Evolutionary conservation across 2,797 vertebrate species (phyloP).

Genomic region (Ispidina picta): DNA sequence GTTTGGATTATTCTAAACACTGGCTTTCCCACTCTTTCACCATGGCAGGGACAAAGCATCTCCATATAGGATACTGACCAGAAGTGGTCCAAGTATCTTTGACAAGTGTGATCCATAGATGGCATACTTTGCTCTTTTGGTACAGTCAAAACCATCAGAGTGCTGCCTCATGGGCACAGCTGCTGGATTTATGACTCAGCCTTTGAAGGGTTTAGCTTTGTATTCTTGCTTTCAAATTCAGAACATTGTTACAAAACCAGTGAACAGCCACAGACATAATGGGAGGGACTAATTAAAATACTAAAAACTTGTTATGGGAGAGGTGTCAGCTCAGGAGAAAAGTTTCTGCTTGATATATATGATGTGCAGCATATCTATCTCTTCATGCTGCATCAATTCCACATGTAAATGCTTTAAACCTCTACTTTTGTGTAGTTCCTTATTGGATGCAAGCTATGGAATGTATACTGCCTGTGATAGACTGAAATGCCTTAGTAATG

Average conservation of each 20-base stretch:
- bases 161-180: background rate
- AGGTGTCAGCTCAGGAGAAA: background rate
- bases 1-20: background rate
- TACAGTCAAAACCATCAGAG: background rate
- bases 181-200: background rate
- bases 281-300: background rate
- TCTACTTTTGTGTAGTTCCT: background rate
- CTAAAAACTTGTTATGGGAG: background rate
- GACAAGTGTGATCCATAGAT: background rate
- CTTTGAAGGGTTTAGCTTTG: background rate
- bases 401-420: background rate
- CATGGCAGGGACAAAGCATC: background rate
- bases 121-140: background rate
- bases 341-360: constrained; percentile 8
- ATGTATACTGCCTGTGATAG: background rate
- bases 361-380: background rate
- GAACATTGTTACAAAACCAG: background rate
- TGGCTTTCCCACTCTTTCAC: background rate
- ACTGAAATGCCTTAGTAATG: background rate
- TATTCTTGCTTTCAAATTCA: background rate
- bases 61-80: background rate
- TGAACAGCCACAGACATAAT: constrained; percentile 11
- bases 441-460: background rate
- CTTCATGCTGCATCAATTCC: constrained; percentile 22
- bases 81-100: background rate